Conservation (phyloP, 2,113 vertebrate genomes). For the Alaudala cheleensis region DNA sequence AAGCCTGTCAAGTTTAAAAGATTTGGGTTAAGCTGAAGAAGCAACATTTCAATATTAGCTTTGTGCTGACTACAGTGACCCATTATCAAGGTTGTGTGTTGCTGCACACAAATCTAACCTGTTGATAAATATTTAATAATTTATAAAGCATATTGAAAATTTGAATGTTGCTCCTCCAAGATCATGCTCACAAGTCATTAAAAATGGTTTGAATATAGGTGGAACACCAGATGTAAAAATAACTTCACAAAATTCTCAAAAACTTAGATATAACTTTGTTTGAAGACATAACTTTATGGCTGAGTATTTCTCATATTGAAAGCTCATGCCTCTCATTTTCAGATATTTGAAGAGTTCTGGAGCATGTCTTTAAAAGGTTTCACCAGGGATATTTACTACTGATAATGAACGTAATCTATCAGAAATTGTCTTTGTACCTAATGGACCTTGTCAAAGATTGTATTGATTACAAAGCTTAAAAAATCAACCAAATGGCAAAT, state of each 20-base stretch:
- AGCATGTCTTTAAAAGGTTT: not conserved
- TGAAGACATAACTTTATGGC: not conserved
- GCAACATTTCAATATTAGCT: not conserved
- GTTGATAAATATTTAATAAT: not conserved
- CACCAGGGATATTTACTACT: not conserved
- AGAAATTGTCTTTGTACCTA: not conserved
- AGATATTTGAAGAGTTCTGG: not conserved
- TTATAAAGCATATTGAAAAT: not conserved
- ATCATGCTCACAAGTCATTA: not conserved
- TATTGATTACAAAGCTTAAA: not conserved
- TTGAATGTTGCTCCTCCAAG: not conserved
- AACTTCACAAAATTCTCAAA: not conserved
- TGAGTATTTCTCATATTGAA: not conserved
- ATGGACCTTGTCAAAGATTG: not conserved
- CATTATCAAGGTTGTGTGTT: not conserved
- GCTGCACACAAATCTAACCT: not conserved
- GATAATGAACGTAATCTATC: not conserved
- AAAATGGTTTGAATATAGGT: not conserved
- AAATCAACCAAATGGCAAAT: not conserved
- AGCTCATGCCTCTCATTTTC: not conserved
- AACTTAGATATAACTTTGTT: not conserved
- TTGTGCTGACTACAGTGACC: not conserved
- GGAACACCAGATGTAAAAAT: not conserved
- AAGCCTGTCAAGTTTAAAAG: not conserved
- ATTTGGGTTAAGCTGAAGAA: not conserved